Percentiles rank a stretch among this genome's conserved stretches.
Evolutionary conservation across 2,888 invertebrate species (phyloP).

Genomic region (Microplitis deprimator): DNA sequence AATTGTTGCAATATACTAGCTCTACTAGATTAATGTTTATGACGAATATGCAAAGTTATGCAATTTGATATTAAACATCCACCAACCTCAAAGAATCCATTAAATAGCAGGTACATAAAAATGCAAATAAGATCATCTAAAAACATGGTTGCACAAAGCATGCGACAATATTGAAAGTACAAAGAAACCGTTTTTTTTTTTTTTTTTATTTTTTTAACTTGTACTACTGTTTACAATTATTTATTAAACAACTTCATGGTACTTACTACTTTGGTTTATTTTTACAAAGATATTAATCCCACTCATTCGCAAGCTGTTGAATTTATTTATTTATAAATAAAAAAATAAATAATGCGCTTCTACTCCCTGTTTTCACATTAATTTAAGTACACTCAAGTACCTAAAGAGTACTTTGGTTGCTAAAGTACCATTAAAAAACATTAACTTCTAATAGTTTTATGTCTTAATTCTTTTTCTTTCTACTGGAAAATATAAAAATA

Average conservation of each 20-base stretch:
- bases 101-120: not conserved
- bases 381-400: no score
- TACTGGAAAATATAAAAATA: no score
- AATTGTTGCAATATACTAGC: not conserved
- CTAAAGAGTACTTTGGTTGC: no score
- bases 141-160: not conserved
- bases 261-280: no score
- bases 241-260: not conserved
- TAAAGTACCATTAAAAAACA: no score
- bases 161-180: not conserved
- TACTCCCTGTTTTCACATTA: no score
- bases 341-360: no score
- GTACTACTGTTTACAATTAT: not conserved
- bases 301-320: no score
- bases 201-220: not conserved
- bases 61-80: conserved; percentile 44
- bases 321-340: no score
- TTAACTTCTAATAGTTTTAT: no score
- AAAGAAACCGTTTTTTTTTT: not conserved
- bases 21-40: conserved; percentile 25
- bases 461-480: no score
- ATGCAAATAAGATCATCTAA: conserved; percentile 4
- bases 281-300: no score
- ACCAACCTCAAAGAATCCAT: conserved; percentile 5
- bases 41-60: conserved; percentile 49